These are phyloP conservation scores for Phoenicopterus ruber DNA, from an alignment of 2,113 vertebrate species.

Conservation along the genomic window DNA sequence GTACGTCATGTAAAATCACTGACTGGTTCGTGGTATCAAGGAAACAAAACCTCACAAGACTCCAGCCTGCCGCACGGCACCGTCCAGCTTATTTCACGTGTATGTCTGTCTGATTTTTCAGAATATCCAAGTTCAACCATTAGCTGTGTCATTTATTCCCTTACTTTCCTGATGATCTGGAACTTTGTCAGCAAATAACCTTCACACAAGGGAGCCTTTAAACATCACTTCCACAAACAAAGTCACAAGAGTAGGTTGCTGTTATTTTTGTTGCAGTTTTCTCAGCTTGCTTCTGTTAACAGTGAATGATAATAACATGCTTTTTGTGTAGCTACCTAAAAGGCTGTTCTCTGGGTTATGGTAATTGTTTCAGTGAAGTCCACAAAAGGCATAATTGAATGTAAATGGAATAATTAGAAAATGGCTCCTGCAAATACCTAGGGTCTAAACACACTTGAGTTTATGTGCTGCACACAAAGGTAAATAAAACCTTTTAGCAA, in stretches of 20 bases:
- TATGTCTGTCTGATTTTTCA: background rate
- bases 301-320: background rate
- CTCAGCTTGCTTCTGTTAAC: background rate
- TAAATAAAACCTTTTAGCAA: slow-evolving; percentile 24
- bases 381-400: slow-evolving; percentile 17
- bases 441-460: background rate
- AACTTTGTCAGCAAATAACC: background rate
- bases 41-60: background rate
- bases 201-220: background rate
- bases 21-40: background rate
- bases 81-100: background rate
- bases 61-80: background rate
- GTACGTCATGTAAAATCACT: background rate
- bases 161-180: background rate
- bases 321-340: background rate
- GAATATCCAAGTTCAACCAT: background rate
- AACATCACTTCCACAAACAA: background rate
- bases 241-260: background rate
- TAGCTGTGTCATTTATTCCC: background rate
- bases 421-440: background rate
- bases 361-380: background rate
- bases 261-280: background rate
- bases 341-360: background rate
- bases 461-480: background rate
- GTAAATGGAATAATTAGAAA: slow-evolving; percentile 29